Conservation (phyloP, 2,797 vertebrate species). For the Poeciliopsis infans region DNA sequence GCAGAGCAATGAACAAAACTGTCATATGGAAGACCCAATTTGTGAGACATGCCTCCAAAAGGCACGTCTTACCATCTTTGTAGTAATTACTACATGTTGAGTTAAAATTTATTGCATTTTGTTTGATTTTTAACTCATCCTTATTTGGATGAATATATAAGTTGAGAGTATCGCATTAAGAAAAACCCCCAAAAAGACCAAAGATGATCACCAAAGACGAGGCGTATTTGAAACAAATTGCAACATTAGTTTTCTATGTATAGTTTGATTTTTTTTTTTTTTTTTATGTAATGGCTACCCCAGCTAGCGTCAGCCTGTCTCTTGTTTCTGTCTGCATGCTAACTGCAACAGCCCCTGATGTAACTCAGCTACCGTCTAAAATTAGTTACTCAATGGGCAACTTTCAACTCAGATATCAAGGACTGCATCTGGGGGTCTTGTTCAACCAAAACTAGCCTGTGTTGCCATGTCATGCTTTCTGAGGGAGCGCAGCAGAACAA, state of each 20-base stretch:
- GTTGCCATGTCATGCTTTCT: background rate
- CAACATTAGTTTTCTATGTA: background rate
- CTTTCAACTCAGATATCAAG: background rate
- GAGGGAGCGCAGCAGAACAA: background rate
- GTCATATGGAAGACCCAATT: background rate
- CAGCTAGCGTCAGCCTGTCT: too few species aligned
- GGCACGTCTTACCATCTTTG: background rate
- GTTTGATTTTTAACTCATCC: background rate
- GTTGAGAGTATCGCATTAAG: background rate
- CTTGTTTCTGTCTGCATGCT: background rate
- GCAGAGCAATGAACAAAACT: background rate
- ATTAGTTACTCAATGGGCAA: conserved; percentile 5
- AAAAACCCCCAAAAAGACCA: background rate
- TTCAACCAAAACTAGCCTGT: background rate
- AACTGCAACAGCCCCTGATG: background rate
- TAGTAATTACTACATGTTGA: background rate
- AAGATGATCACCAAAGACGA: background rate
- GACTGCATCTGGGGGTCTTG: background rate
- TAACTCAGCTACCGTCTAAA: background rate
- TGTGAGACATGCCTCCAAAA: background rate
- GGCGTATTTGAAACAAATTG: background rate
- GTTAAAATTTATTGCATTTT: background rate
- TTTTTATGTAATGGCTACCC: background rate
- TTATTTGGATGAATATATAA: background rate
- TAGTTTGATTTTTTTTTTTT: background rate